phyloP scores from a whole-genome alignment of 1,140 invertebrate species.

The Macrocentrus cingulum region DNA sequence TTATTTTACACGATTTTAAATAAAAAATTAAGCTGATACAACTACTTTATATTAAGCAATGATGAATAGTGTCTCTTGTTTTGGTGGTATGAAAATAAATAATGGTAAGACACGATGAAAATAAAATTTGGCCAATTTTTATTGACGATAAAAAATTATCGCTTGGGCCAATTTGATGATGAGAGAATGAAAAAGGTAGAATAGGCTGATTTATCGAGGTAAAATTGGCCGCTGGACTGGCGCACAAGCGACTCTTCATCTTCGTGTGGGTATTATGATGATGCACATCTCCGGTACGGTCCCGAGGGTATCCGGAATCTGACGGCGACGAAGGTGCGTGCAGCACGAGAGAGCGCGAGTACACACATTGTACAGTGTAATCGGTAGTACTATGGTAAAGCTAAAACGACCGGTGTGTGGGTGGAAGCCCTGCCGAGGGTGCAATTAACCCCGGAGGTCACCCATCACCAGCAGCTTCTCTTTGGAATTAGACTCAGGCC shows the following conservation, averaged over 20 bases:
- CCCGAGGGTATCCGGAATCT: constrained; percentile 12
- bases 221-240: background rate
- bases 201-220: constrained; percentile 9
- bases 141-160: background rate
- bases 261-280: background rate
- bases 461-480: constrained; percentile 31
- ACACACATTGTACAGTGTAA: background rate
- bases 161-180: background rate
- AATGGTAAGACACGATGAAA: background rate
- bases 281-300: background rate
- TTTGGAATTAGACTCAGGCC: constrained; percentile 26
- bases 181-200: background rate
- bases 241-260: constrained; percentile 6
- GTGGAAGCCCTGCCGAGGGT: constrained; percentile 38
- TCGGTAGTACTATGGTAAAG: background rate
- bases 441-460: constrained; percentile 48
- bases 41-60: too few species aligned
- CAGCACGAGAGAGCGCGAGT: background rate
- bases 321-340: constrained; percentile 7
- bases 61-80: too few species aligned
- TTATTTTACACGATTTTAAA: too few species aligned
- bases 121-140: background rate
- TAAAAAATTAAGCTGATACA: too few species aligned
- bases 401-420: constrained; percentile 10
- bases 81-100: background rate